Base-by-base conservation (phyloP, 1,140 invertebrate species). In the Drosophila micromelanica region DNA sequence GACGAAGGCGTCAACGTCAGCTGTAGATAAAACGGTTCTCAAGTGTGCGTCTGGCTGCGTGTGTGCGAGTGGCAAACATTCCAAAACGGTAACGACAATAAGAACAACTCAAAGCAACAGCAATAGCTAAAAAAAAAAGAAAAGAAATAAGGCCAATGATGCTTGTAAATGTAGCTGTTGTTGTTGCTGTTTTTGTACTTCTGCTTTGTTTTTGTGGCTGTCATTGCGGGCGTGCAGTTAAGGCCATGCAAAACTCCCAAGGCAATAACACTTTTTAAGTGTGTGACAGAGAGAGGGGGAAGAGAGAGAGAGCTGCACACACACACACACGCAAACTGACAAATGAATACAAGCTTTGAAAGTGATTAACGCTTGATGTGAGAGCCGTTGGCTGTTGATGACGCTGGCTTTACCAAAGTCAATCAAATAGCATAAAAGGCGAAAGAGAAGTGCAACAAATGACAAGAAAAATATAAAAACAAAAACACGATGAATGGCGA, bases 111-210 rank as follows among this genome's bases (percentile, higher is more conserved):
- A 20, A 51, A 70, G 46, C 30, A 57, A 7, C 61, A 57, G 52
- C 60, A 63, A 72, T 72, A 45, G 64, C 57, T 56, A 46, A 55
- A 78, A 54, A 17, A 17, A 23, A 23, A 23, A 23, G 3, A 23
- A 0, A 35, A 43, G 54, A 87, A 87, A 87, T 89, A 87, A 87
- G 82, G 82, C 82, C 82, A 87, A 87, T 87, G 82, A 87, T 89
- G 84, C 84, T 87, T 87, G 82, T 87, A 87, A 87, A 79, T 87
- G 78, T 86, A 76, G 78, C 62, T 52, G 52, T 84, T 67, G 78
- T 57, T 46, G 60, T 46, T 27, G 32, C 40, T 74, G 27, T 77
- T 73, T 55, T 73, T 72, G 75, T 56, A 23, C 20, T 23, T 23
- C 20, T 70, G 49, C 20, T 23, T 40, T 59, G 62, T 37, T 73